Evolutionary conservation across 2,888 invertebrate species (phyloP), one percentile per base, ranked within the genome.

Genomic region (Ganaspis brasiliensis): DNA sequence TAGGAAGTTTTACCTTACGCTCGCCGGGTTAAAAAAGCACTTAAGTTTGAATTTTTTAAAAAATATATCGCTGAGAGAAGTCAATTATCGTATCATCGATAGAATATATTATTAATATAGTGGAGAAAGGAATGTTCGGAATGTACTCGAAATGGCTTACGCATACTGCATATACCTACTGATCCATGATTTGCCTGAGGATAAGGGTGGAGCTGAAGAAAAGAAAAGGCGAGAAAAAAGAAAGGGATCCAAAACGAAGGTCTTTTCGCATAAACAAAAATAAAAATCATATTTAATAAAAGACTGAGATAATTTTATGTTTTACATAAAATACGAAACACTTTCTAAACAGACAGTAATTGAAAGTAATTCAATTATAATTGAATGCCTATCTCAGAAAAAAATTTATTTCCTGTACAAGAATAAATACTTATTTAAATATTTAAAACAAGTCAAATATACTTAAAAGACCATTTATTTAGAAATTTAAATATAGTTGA

Each of bases 131-230:
- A 61, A 61, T 61, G 16, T 61, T 61, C 26, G 61, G 35, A 61
- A 61, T 61, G 61, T 37, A 4, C 12, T 35, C 76, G 57, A 31
- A 19, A 56, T 24, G 12, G 56, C 35, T n/a, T 40, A 59, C 61
- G 40, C 31, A 63, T 63, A 49, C 63, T 31, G 61, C 37, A n/a
- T 6, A 52, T 57, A 55, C 56, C 40, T 67, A 35, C n/a, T 52
- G 16, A 14, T 40, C 59, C 14, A 57, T 76, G 80, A 59, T 87
- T 83, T 82, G 90, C 90, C 89, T 81, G 87, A 88, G 90, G 90
- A 88, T 81, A 87, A 85, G 88, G 90, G 90, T 89, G 89, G 90
- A 89, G 89, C 86, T 84, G 57, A 72, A 76, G 80, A n/a, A 79
- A 81, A 80, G 76, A 82, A 77, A 80, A 79, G 77, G 56, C 56